Conservation (phyloP, 1,140 invertebrate genomes). For the Cydia amplana region DNA sequence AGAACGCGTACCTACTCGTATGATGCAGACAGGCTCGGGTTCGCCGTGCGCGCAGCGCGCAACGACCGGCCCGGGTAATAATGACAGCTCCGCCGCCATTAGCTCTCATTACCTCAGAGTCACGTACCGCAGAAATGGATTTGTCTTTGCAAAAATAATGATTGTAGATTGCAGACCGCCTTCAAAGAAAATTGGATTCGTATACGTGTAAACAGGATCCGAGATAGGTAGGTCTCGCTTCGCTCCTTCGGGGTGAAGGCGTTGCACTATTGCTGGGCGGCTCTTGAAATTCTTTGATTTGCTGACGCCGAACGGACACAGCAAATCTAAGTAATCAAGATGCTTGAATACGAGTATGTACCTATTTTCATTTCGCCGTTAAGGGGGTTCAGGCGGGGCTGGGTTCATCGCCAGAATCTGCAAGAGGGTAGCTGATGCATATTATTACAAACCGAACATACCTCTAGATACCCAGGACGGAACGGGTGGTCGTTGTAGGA, state of each 20-base stretch:
- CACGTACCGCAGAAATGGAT: constrained; percentile 76
- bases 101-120: constrained; percentile 71
- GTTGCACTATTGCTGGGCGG: neutral
- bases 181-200: constrained; percentile 73
- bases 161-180: constrained; percentile 74
- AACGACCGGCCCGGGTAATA: constrained; percentile 54
- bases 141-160: constrained; percentile 78
- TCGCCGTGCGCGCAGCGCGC: constrained; percentile 34
- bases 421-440: no score
- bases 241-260: constrained; percentile 37
- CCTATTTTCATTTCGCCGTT: no score
- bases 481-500: no score
- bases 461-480: no score
- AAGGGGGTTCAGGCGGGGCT: no score
- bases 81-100: constrained; percentile 67
- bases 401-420: no score
- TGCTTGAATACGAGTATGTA: no score
- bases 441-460: no score
- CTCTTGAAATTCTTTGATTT: neutral
- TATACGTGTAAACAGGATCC: constrained; percentile 65
- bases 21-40: neutral
- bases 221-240: constrained; percentile 42
- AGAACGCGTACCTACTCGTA: neutral
- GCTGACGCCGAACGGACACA: neutral
- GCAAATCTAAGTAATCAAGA: neutral